Evolutionary conservation across 2,797 vertebrate genomes (phyloP), one percentile per base, ranked within the genome.

Genomic region (Amblyopsis hoosieri): DNA sequence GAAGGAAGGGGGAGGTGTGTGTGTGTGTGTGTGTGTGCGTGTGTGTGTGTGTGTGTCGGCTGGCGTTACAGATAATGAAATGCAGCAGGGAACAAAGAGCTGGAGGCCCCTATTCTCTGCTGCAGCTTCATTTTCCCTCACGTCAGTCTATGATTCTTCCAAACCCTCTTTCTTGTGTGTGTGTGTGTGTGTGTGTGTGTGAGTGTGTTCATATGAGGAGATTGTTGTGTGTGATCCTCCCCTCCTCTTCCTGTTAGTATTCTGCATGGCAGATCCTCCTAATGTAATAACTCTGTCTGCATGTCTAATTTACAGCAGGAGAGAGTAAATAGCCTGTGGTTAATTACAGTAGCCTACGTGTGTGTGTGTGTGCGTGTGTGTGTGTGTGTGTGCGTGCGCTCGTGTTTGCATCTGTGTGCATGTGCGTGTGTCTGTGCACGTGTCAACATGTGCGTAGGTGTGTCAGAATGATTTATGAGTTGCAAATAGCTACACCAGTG

Each of bases 301-400:
- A 91, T 96, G 90, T 95, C 94, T 96, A 95, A 96, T 96, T 96
- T 96, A 95, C 89, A 71, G 94, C 95, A 94, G 94, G 94, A 95
- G 94, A 95, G 95, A 96, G 96, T 96, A 96, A 96, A 97, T 97
- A 95, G 95, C 95, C 93, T 94, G 91, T 94, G 93, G 91, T 92
- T 93, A 91, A 93, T 93, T 93, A 93, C 89, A 88, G 89, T 90
- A 87, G 63, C 13, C n/a, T 10, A 9, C 7, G 12, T 10, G 54
- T 33, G 29, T 51, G 54, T 33, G 17, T 17, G 17, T 17, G 29
- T 51, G 54, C 17, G 17, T 17, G 17, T 17, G 45, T 45, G 50
- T 67, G 57, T 56, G 52, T 55, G 52, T 49, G 31, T 45, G 14
- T 14, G 42, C 2, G 17, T n/a, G 37, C 45, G 31, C 29, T 11